Conservation (phyloP, 2,888 invertebrate species). For the Pyrrhosoma nymphula region DNA sequence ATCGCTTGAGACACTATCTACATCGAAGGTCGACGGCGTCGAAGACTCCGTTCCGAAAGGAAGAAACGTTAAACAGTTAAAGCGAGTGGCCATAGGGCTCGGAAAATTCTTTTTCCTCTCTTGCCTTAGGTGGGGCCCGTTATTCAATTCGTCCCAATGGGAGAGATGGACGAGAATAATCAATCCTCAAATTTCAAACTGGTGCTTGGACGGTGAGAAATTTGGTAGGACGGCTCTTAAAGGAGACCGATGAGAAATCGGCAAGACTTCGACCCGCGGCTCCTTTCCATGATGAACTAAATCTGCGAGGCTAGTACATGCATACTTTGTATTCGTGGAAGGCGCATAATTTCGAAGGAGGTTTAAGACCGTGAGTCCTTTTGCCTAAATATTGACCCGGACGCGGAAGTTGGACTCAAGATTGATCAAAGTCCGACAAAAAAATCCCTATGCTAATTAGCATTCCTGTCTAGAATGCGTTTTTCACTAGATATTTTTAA, state of each 20-base stretch:
- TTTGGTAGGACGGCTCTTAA: neutral
- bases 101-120: neutral
- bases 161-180: neutral
- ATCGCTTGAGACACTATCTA: slow-evolving; percentile 62
- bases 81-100: slow-evolving; percentile 42
- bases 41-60: slow-evolving; percentile 36
- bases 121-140: neutral
- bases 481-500: too few species aligned
- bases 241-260: neutral
- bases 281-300: too few species aligned
- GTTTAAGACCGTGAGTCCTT: too few species aligned
- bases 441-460: too few species aligned
- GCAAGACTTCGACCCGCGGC: neutral
- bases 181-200: neutral
- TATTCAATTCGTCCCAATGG: neutral
- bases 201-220: neutral
- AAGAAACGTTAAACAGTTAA: neutral
- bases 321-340: too few species aligned
- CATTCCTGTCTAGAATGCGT: too few species aligned
- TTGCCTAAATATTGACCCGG: too few species aligned
- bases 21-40: slow-evolving; percentile 47
- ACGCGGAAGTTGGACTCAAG: too few species aligned
- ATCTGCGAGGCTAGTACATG: too few species aligned
- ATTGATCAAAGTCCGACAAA: too few species aligned
- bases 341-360: too few species aligned